These are phyloP conservation scores for Lochmaea capreae DNA, from an alignment of 2,888 invertebrate genomes.

Conservation along the genomic window DNA sequence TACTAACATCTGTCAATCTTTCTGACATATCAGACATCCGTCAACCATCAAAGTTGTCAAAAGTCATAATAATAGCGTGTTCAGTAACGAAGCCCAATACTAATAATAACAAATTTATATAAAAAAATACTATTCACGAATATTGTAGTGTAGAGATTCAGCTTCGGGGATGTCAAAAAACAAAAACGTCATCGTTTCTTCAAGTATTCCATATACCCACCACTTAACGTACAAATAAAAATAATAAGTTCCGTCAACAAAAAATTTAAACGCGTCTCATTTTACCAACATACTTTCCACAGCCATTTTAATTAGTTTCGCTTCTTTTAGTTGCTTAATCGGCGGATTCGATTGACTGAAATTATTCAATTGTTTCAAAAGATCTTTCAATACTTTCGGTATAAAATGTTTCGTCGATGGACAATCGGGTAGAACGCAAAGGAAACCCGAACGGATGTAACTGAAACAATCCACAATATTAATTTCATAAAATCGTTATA, in stretches of 20 bases:
- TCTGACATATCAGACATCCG: no score
- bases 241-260: background rate
- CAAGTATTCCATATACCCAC: background rate
- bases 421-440: slow-evolving; percentile 82
- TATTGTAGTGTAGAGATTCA: no score
- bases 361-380: slow-evolving; percentile 78
- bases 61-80: no score
- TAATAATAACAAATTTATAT: no score
- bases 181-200: background rate
- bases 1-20: no score
- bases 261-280: background rate
- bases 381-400: slow-evolving; percentile 79
- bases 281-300: slow-evolving; percentile 54
- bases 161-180: no score
- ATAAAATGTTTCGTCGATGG: slow-evolving; percentile 86
- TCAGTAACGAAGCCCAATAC: no score
- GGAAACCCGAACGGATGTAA: slow-evolving; percentile 88
- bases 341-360: slow-evolving; percentile 77
- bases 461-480: slow-evolving; percentile 66
- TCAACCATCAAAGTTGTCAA: no score
- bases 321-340: slow-evolving; percentile 73
- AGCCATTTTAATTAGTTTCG: slow-evolving; percentile 81
- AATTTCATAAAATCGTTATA: background rate
- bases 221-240: background rate
- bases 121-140: no score